Percentiles rank a stretch among this genome's conserved stretches.
phyloP scores from a whole-genome alignment of 2,888 invertebrate genomes.

The Dilophus febrilis region DNA sequence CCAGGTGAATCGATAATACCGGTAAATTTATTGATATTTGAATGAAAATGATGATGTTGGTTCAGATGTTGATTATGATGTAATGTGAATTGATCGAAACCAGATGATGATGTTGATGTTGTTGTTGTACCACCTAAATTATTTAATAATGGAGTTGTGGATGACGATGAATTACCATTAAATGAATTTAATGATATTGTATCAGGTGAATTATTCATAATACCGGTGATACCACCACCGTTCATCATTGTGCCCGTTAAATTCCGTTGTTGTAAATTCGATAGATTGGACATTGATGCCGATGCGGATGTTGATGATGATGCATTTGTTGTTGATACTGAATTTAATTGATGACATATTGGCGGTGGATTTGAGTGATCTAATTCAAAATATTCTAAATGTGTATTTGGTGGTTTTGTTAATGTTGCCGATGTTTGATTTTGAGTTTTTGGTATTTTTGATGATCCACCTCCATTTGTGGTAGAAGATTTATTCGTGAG shows the following conservation, averaged over 20 bases:
- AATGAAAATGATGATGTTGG: no score
- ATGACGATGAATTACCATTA: neutral
- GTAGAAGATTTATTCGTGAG: constrained; percentile 31
- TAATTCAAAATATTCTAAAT: constrained; percentile 72
- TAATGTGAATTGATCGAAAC: constrained; percentile 16
- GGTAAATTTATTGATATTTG: constrained; percentile 1
- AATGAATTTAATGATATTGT: neutral
- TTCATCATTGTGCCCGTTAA: no score
- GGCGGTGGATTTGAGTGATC: constrained; percentile 33
- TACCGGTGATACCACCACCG: constrained; percentile 14
- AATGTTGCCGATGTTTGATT: neutral
- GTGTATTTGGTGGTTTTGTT: constrained; percentile 14
- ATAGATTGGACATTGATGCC: constrained; percentile 5
- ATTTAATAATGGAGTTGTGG: neutral
- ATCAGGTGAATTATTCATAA: constrained; percentile 9
- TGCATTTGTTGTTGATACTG: constrained; percentile 6
- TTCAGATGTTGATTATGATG: no score
- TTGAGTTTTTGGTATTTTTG: constrained; percentile 11
- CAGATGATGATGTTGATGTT: constrained; percentile 23
- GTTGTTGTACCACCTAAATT: constrained; percentile 15
- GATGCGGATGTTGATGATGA: constrained; percentile 11
- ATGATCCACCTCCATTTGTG: constrained; percentile 36
- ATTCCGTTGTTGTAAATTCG: constrained; percentile 5
- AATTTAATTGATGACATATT: constrained; percentile 1
- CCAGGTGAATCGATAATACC: constrained; percentile 10